A percentile compares a stretch with the other conserved stretches of the same genome.
phyloP scores from a whole-genome alignment of 2,113 vertebrate species.

The Seriola rivoliana region DNA sequence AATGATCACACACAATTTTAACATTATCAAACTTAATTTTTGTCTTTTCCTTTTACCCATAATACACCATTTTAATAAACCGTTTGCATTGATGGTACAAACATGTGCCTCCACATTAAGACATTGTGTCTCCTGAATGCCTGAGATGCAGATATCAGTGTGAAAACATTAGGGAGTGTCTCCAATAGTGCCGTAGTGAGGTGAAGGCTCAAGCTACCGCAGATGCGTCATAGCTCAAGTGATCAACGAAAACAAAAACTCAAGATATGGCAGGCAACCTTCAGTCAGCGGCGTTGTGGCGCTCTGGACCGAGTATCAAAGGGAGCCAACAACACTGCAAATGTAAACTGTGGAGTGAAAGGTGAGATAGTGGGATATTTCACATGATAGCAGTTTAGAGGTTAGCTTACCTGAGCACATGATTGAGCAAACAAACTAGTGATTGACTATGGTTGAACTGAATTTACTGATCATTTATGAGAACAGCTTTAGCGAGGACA shows the following conservation, averaged over 20 bases:
- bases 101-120: not conserved
- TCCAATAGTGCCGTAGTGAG: not conserved
- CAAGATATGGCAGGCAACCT: slow-evolving; percentile 41
- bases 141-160: slow-evolving; percentile 25
- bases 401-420: slow-evolving; percentile 5
- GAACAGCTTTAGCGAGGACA: no score
- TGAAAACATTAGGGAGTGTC: slow-evolving; percentile 43
- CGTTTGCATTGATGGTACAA: not conserved
- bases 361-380: not conserved
- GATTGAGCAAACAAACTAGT: slow-evolving; percentile 23
- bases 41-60: not conserved
- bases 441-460: slow-evolving; percentile 48
- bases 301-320: slow-evolving; percentile 10
- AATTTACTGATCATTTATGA: not conserved
- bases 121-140: not conserved
- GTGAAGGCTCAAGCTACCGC: slow-evolving; percentile 53
- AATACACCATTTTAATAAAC: not conserved
- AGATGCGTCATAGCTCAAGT: slow-evolving; percentile 43
- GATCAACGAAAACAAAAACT: slow-evolving; percentile 58
- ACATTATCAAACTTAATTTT: not conserved
- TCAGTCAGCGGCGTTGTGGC: slow-evolving; percentile 1
- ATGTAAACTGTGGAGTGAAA: slow-evolving; percentile 16
- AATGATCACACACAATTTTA: not conserved
- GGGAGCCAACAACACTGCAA: not conserved
- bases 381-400: slow-evolving; percentile 16